Evolutionary conservation across 2,797 vertebrate genomes (phyloP), one percentile per base, ranked within the genome.

Genomic region (Eidolon dupreanum): DNA sequence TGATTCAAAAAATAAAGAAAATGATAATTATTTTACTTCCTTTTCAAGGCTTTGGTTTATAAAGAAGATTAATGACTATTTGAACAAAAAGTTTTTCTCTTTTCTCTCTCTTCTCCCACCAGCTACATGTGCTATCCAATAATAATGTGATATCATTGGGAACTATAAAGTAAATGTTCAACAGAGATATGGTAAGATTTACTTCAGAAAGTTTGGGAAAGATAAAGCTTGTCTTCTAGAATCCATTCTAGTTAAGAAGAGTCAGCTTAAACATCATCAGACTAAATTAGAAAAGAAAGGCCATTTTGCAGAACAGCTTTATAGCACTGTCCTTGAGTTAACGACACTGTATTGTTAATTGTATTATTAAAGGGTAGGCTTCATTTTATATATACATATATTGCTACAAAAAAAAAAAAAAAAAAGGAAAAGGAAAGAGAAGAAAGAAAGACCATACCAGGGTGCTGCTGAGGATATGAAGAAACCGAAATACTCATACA

Each of bases 1-100:
- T 77, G 77, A 82, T 31, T 93, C 9, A 89, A 93, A 93, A 91
- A 94, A 26, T 65, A 82, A 92, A 8, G 24, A 90, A 81, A 84
- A 46, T 1, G 24, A 8, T 31, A 55, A 10, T 41, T 73, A 86
- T 83, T 93, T 83, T 19, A 70, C n/a, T 84, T 89, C 28, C 28
- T 91, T 68, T 66, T 38, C 11, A 36, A 8, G 8, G 6, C 4
- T 71, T 71, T 55, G 9, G n/a, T 20, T 93, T 74, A 71, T 41
- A 84, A 70, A 89, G 3, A 78, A 26, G 61, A 41, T 28, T 53
- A n/a, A 70, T 38, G 24, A 68, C 86, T 13, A n/a, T 6, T 3
- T 83, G 81, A 43, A 28, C 0, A 31, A 68, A 71, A 53, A 7
- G 0, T n/a, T 74, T 81, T 24, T 63, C 8, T 86, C 8, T 82